Base-by-base conservation (phyloP, 2,113 vertebrate genomes). In the Cepphus grylle region DNA sequence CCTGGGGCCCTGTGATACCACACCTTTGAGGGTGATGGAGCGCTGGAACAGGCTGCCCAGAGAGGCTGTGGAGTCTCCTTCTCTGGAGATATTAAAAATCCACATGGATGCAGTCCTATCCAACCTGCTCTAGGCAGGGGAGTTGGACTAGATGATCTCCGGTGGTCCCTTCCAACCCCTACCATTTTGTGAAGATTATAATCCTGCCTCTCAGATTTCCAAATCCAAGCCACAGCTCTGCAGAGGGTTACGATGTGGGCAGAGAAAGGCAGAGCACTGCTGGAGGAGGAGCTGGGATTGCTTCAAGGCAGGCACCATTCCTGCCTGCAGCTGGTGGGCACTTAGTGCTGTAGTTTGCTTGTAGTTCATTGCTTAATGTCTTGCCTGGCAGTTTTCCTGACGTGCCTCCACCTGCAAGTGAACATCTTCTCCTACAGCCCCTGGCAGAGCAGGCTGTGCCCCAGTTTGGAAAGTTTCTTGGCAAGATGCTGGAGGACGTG, bases 291-390 rank as follows among this genome's bases (percentile, higher is more conserved):
- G 29, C 3, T 61, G 34, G 36, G 23, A 25, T 56, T 69, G 23
- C 52, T 88, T 71, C 22, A 69, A 38, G 32, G n/a, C 0, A 1
- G 0, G 25, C 38, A 38, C 38, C 0, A 3, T 58, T 91, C n/a
- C 66, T 72, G 61, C 73, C 56, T 90, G 87, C 52, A 81, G 70
- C 61, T 32, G 43, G 43, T 90, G 87, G 83, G 47, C 36, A 61
- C 71, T 78, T 73, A 16, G 25, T 4, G 3, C 55, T 84, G 67
- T 6, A 8, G 5, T 67, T 63, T 84, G 30, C 55, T 50, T 55
- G 38, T 36, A 65, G 26, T 19, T 78, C 30, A 17, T 63, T 91
- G 81, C 53, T 81, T 59, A 84, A 43, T 3, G 5, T 74, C 36
- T 91, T 65, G 27, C 66, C 61, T 80, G 65, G 52, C 21, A 69